Evolutionary conservation across 2,888 invertebrate genomes (phyloP), one percentile per base, ranked within the genome.

Genomic region (Eupithecia dodoneata): DNA sequence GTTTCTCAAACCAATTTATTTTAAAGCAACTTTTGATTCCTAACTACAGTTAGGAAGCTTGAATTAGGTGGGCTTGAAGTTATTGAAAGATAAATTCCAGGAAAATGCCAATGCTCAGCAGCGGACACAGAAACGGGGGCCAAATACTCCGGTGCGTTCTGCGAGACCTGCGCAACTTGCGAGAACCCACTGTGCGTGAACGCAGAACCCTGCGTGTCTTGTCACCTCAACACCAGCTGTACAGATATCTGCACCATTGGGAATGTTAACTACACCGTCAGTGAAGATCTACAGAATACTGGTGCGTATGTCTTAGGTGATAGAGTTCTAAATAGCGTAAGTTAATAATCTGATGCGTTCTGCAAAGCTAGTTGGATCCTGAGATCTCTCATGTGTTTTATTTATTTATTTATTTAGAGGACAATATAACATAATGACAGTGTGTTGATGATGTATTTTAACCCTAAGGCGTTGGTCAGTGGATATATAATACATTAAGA

Each of bases 81-180:
- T 30, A 30, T 30, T 30, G 30, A 30, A 30, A 30, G 30, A 30
- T 30, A 30, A 18, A 59, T 85, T 82, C 3, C 87, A 95, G 95
- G 95, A 44, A 87, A 87, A 42, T 95, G 95, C 75, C 83, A 92
- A 75, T 95, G 95, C 81, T 85, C 85, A 4, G 80, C 82, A 0
- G 85, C 86, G 0, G 87, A 87, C 10, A 85, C 85, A 44, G 87
- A 87, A 41, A 85, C 84, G 10, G 90, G 87, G 5, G 84, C 86
- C 2, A 87, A 86, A 49, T 96, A 94, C 81, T 86, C 91, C 0
- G 96, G 96, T 42, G 87, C 84, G 71, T 96, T 91, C 85, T 96
- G 96, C 76, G 96, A 96, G 86, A 92, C 92, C 7, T 95, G 95
- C 80, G 90, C 94, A 0, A 91, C 90, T 0, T 96, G 96, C 78